A percentile compares a stretch with the other conserved stretches of the same genome.
Conservation (phyloP, 2,888 invertebrate species). For the Andrena bicolor region DNA sequence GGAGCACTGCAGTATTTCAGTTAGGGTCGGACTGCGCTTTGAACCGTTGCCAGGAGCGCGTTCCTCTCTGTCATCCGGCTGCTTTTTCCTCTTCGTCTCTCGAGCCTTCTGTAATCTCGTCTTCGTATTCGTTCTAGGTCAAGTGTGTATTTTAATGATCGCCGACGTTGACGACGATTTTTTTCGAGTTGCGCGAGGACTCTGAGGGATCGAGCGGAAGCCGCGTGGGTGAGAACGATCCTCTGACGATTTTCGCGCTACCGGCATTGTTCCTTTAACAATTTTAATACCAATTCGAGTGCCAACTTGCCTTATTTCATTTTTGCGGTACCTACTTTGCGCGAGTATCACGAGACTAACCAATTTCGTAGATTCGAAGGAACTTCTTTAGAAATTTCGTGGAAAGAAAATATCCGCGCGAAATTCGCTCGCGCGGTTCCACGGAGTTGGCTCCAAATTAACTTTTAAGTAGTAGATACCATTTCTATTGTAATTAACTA, state of each 20-base stretch:
- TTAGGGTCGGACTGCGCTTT: conserved; percentile 75
- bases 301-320: neutral
- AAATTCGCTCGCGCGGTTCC: neutral
- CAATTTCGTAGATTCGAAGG: neutral
- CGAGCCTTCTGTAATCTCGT: conserved; percentile 39
- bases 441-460: neutral
- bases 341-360: too few species aligned
- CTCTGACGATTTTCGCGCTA: neutral
- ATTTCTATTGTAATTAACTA: neutral
- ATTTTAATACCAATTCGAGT: neutral
- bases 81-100: conserved; percentile 31
- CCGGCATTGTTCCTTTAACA: neutral
- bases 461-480: neutral
- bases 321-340: neutral
- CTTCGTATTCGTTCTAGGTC: conserved; percentile 71
- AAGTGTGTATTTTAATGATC: conserved; percentile 75
- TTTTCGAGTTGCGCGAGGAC: conserved; percentile 3
- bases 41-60: conserved; percentile 75
- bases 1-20: conserved; percentile 79
- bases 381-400: neutral
- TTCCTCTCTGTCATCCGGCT: conserved; percentile 49
- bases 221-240: neutral
- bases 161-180: conserved; percentile 36
- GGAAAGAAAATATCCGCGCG: neutral
- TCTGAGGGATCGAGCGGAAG: conserved; percentile 4